phyloP scores from a whole-genome alignment of 2,888 invertebrate genomes.

The Euplagia quadripunctaria region DNA sequence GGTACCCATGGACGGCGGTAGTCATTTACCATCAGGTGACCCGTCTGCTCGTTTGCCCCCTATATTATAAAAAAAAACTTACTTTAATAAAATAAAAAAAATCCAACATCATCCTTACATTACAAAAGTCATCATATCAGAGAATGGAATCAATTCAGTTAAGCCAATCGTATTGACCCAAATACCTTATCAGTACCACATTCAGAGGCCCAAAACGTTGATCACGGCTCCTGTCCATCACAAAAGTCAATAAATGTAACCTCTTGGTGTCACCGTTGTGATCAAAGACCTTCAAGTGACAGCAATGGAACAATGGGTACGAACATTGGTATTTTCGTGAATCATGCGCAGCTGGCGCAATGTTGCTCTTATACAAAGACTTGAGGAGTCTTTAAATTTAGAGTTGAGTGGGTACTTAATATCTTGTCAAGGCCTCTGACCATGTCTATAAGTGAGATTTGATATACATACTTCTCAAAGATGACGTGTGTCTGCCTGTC shows the following conservation, averaged over 20 bases:
- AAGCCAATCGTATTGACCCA: conserved; percentile 37
- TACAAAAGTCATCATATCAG: conserved; percentile 13
- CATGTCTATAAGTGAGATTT: background rate
- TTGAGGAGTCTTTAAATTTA: background rate
- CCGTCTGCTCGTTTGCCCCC: no score
- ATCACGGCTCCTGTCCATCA: conserved; percentile 51
- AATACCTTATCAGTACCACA: conserved; percentile 34
- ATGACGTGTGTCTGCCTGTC: background rate
- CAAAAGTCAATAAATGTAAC: conserved; percentile 15
- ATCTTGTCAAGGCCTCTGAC: background rate
- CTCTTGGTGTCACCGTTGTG: conserved; percentile 9
- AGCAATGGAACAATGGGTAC: conserved; percentile 35
- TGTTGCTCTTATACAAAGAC: conserved; percentile 1
- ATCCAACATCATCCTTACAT: no score
- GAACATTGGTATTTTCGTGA: conserved; percentile 19
- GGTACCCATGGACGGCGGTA: no score
- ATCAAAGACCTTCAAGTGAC: conserved; percentile 37
- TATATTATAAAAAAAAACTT: no score
- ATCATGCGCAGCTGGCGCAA: conserved; percentile 16
- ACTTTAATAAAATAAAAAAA: no score
- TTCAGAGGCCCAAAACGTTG: conserved; percentile 28
- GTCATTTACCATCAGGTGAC: no score
- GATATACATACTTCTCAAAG: background rate
- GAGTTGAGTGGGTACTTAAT: background rate
- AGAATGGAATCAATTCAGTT: conserved; percentile 22